Percentiles rank a stretch among this genome's conserved stretches.
Conservation (phyloP, 2,113 vertebrate genomes). For the Notechis scutatus region DNA sequence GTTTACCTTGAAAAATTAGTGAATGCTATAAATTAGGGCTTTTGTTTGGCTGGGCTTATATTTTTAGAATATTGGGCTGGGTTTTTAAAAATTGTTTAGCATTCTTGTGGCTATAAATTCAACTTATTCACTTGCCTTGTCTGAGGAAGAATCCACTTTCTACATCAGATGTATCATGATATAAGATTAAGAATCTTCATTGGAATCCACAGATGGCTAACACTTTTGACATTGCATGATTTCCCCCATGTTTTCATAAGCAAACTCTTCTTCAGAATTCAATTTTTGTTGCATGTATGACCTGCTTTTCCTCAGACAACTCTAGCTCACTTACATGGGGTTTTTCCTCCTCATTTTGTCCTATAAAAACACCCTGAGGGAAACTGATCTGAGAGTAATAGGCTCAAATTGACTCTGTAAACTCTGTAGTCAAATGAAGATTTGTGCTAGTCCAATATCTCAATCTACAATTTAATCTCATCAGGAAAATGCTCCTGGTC, state of each 20-base stretch:
- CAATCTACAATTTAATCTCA: neutral
- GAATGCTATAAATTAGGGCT: neutral
- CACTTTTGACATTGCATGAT: neutral
- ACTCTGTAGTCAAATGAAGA: neutral
- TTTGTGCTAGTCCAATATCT: neutral
- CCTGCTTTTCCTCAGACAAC: neutral
- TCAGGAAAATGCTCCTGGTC: neutral
- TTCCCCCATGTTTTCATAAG: neutral
- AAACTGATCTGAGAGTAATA: neutral
- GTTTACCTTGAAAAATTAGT: neutral
- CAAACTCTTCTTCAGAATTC: neutral
- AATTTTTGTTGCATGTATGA: neutral
- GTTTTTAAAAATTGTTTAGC: neutral
- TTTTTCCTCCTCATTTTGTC: neutral
- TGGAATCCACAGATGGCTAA: neutral
- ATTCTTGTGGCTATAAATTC: neutral
- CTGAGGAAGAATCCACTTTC: neutral
- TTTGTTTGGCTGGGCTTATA: neutral
- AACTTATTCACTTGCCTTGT: neutral
- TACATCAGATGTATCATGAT: neutral
- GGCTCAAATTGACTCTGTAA: neutral
- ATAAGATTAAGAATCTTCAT: neutral
- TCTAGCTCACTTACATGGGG: neutral
- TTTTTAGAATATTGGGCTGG: neutral
- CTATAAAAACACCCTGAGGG: neutral